These are phyloP conservation scores for Phataginus tricuspis DNA, from an alignment of 2,797 vertebrate genomes.

Conservation along the genomic window DNA sequence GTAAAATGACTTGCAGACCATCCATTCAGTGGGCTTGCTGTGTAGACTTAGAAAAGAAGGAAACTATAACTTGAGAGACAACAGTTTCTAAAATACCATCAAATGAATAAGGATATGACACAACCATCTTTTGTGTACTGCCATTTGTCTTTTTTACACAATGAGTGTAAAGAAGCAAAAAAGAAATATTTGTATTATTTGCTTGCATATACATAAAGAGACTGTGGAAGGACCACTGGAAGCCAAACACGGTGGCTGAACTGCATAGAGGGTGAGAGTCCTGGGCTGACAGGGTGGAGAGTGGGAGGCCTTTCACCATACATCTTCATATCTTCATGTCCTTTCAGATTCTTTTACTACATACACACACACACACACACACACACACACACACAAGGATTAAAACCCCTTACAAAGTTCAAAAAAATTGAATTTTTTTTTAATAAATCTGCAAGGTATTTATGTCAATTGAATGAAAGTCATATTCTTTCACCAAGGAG, in stretches of 20 bases:
- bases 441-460: not conserved
- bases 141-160: not conserved
- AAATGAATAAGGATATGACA: not conserved
- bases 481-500: not conserved
- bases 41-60: not conserved
- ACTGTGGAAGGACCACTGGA: not conserved
- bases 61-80: not conserved
- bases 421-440: not conserved
- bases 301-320: rapidly evolving
- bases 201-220: not conserved
- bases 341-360: not conserved
- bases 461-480: not conserved
- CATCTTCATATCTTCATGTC: not conserved
- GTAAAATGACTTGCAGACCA: not conserved
- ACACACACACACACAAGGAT: not conserved
- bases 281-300: not conserved
- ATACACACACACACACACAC: no score
- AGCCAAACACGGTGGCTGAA: not conserved
- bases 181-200: not conserved
- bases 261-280: no score
- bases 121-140: not conserved
- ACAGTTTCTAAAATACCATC: not conserved
- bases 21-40: not conserved
- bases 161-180: not conserved
- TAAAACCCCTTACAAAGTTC: not conserved